Conservation (phyloP, 2,113 vertebrate genomes). For the Paratilapia polleni region DNA sequence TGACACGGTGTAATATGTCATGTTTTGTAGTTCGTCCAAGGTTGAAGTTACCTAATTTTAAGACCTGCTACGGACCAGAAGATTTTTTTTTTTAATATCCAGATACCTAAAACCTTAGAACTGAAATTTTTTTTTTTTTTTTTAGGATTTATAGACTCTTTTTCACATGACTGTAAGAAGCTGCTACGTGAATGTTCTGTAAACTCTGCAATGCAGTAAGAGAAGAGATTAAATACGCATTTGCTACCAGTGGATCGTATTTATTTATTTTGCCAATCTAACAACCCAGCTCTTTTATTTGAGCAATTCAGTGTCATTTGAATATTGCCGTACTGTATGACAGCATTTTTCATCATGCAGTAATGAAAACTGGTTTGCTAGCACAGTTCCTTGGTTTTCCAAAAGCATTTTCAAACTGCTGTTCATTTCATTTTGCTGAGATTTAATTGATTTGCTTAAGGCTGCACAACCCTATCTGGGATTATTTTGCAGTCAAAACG, state of each 20-base stretch:
- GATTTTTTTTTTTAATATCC: background rate
- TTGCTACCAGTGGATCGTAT: background rate
- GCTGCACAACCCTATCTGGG: background rate
- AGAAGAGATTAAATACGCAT: background rate
- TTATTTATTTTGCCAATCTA: background rate
- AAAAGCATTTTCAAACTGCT: background rate
- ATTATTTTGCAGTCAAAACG: background rate
- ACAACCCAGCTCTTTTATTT: background rate
- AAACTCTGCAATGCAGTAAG: background rate
- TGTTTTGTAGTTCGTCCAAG: background rate
- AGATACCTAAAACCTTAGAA: background rate
- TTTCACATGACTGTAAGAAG: background rate
- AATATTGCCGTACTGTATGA: background rate
- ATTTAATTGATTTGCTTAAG: conserved; percentile 2
- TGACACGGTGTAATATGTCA: background rate
- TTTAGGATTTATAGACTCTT: no score
- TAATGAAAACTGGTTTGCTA: background rate
- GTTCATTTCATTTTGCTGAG: background rate
- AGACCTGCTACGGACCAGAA: background rate
- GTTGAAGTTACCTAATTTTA: background rate
- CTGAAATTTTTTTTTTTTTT: background rate
- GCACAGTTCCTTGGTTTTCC: background rate
- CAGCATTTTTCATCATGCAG: background rate
- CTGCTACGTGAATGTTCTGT: background rate
- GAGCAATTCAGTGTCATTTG: background rate